Evolutionary conservation across 1,140 invertebrate species (phyloP).

Genomic region (Triops longicaudatus): DNA sequence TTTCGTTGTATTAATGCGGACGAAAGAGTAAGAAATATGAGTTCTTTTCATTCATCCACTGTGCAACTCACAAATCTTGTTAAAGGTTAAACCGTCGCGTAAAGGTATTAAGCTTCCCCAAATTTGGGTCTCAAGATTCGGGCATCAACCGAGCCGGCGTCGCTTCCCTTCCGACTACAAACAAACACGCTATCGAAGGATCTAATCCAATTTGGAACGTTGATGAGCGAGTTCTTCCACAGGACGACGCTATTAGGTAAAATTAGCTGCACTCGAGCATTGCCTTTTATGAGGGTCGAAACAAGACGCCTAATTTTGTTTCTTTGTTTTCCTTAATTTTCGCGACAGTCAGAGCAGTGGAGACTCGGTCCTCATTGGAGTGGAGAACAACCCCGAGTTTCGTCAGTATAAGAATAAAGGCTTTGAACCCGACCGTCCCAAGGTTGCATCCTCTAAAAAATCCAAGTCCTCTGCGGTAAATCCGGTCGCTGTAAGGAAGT

Average conservation of each 20-base stretch:
- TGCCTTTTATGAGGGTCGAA: slow-evolving; percentile 20
- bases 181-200: slow-evolving; percentile 55
- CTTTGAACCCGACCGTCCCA: slow-evolving; percentile 16
- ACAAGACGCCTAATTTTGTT: background rate
- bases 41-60: background rate
- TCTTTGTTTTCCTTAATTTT: slow-evolving; percentile 19
- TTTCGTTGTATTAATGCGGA: background rate
- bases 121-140: slow-evolving; percentile 53
- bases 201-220: slow-evolving; percentile 56
- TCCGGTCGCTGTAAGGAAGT: background rate
- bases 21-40: background rate
- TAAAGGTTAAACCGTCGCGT: slow-evolving; percentile 46
- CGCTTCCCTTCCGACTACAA: slow-evolving; percentile 51
- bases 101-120: slow-evolving; percentile 48
- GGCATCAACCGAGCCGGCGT: slow-evolving; percentile 46
- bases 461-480: background rate
- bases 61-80: slow-evolving; percentile 21
- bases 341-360: slow-evolving; percentile 46
- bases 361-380: slow-evolving; percentile 53
- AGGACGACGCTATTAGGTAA: slow-evolving; percentile 31
- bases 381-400: slow-evolving; percentile 55
- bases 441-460: background rate
- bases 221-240: slow-evolving; percentile 34
- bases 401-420: slow-evolving; percentile 29
- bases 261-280: slow-evolving; percentile 20